Conservation (phyloP, 2,888 invertebrate species). For the Archips crataeganus region DNA sequence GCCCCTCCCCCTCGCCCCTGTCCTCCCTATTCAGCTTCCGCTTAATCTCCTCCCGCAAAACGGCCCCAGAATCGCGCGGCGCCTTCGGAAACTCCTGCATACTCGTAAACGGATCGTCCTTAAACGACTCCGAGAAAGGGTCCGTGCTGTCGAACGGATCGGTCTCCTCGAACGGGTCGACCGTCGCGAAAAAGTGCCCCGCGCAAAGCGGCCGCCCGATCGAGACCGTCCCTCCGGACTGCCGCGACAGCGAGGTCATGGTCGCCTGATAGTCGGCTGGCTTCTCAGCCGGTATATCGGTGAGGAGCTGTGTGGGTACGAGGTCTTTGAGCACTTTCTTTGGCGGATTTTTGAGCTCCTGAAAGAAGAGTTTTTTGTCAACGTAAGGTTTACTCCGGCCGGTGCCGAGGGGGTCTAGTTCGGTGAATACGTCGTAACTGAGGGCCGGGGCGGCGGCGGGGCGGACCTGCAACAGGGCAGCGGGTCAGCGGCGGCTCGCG, state of each 20-base stretch:
- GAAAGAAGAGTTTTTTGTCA: slow-evolving; percentile 98
- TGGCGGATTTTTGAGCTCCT: slow-evolving; percentile 97
- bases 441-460: slow-evolving; percentile 68
- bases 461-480: slow-evolving; percentile 80
- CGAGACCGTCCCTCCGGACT: slow-evolving; percentile 81
- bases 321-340: slow-evolving; percentile 96
- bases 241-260: slow-evolving; percentile 79
- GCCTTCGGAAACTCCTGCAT: slow-evolving; percentile 74
- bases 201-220: slow-evolving; percentile 70
- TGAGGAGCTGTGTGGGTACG: slow-evolving; percentile 81
- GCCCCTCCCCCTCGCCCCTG: slow-evolving; percentile 56
- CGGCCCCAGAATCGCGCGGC: slow-evolving; percentile 44
- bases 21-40: slow-evolving; percentile 61
- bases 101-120: slow-evolving; percentile 87
- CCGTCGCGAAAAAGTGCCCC: slow-evolving; percentile 73
- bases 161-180: slow-evolving; percentile 88
- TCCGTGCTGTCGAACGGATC: slow-evolving; percentile 91
- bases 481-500: slow-evolving; percentile 22
- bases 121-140: slow-evolving; percentile 87
- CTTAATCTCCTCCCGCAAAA: slow-evolving; percentile 63
- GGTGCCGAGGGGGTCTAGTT: slow-evolving; percentile 96
- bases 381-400: slow-evolving; percentile 96
- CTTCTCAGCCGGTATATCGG: slow-evolving; percentile 67
- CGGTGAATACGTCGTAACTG: slow-evolving; percentile 95
- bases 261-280: slow-evolving; percentile 68